These are phyloP conservation scores for Actinostola sp. DNA, from an alignment of 92 coral and sea anemone genomes.

Conservation along the genomic window DNA sequence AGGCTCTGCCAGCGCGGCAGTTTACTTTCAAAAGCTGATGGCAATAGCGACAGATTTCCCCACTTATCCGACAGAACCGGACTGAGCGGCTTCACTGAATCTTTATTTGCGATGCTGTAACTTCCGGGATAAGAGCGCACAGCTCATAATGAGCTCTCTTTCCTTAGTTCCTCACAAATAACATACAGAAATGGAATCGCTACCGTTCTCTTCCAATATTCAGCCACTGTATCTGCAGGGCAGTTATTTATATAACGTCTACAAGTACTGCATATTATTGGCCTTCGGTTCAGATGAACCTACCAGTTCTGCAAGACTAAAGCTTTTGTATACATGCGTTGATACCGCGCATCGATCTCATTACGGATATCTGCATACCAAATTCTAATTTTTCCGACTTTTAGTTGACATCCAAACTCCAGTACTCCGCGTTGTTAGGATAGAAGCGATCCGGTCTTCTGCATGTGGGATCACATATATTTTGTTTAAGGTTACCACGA, in stretches of 20 bases:
- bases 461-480: too few species aligned
- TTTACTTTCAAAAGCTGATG: conserved; percentile 54
- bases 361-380: neutral
- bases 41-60: conserved; percentile 55
- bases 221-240: conserved; percentile 36
- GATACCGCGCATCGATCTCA: too few species aligned
- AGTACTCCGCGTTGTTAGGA: neutral
- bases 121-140: conserved; percentile 22
- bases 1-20: conserved; percentile 40
- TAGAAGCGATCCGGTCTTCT: too few species aligned
- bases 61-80: neutral
- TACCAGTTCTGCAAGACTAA: neutral
- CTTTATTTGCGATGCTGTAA: neutral
- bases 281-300: neutral
- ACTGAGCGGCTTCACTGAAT: neutral
- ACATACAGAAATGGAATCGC: conserved; percentile 5
- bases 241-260: conserved; percentile 28
- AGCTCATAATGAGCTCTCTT: conserved; percentile 49
- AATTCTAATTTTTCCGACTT: too few species aligned
- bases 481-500: too few species aligned
- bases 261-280: conserved; percentile 11
- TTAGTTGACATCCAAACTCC: too few species aligned
- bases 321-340: too few species aligned
- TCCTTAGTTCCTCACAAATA: conserved; percentile 17
- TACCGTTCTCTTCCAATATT: conserved; percentile 31